A percentile compares a stretch with the other conserved stretches of the same genome.
Evolutionary conservation across 2,888 invertebrate genomes (phyloP).

Genomic region (Colostygia pectinataria): DNA sequence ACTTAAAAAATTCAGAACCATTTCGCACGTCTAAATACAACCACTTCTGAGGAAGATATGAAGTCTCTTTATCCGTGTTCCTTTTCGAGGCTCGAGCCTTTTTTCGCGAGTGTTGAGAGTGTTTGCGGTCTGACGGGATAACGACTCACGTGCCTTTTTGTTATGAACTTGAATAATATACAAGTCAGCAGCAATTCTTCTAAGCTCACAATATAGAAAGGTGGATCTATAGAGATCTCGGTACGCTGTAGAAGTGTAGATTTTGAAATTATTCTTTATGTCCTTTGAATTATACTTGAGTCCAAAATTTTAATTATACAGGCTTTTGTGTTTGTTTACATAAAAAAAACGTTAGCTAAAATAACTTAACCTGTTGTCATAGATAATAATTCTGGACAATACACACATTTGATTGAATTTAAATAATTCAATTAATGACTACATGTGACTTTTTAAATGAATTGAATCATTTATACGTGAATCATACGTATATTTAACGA

Average conservation of each 20-base stretch:
- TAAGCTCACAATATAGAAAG: too few relatives aligned
- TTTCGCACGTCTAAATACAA: slow-evolving; percentile 4
- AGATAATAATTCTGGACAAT: too few relatives aligned
- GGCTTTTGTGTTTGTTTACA: too few relatives aligned
- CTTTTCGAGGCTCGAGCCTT: slow-evolving; percentile 30
- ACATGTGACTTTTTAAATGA: slow-evolving; percentile 26
- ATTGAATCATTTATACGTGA: slow-evolving; percentile 20
- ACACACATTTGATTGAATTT: too few relatives aligned
- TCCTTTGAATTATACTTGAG: too few relatives aligned
- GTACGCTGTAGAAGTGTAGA: too few relatives aligned
- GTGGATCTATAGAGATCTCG: too few relatives aligned
- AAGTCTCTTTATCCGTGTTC: slow-evolving; percentile 33
- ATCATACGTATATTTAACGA: slow-evolving; percentile 41
- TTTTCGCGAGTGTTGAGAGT: slow-evolving; percentile 21
- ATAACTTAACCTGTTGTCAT: neutral
- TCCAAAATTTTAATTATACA: too few relatives aligned
- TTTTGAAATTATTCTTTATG: too few relatives aligned
- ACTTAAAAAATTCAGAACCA: neutral
- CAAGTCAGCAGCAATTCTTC: too few relatives aligned
- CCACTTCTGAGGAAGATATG: slow-evolving; percentile 24
- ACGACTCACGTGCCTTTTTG: slow-evolving; percentile 11
- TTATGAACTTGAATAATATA: neutral
- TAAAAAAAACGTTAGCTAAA: neutral
- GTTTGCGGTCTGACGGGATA: slow-evolving; percentile 21
- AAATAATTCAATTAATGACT: slow-evolving; percentile 2